Conservation (phyloP, 2,797 vertebrate genomes). For the Chelmon rostratus region DNA sequence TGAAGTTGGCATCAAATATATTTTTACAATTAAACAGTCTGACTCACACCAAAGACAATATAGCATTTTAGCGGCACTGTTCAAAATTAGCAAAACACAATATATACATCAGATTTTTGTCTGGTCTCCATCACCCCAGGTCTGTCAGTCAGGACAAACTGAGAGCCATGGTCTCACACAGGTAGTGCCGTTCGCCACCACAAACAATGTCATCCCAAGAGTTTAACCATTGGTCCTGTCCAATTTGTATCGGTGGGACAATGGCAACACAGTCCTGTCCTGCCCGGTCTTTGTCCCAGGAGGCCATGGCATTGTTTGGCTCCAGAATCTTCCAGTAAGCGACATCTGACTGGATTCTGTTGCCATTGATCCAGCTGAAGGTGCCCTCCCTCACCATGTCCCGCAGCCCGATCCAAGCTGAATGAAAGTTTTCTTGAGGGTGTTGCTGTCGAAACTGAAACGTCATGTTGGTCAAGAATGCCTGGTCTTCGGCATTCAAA, state of each 20-base stretch:
- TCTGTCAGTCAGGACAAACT: not conserved
- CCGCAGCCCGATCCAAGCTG: slow-evolving; percentile 36
- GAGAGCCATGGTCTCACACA: slow-evolving; percentile 13
- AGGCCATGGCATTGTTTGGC: slow-evolving; percentile 23
- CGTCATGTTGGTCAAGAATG: slow-evolving; percentile 27
- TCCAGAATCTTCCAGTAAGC: not conserved
- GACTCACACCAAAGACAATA: not conserved
- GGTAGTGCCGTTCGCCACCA: not conserved
- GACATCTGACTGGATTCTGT: rapidly evolving
- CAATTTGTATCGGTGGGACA: rapidly evolving
- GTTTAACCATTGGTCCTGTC: not conserved
- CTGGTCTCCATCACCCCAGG: not conserved
- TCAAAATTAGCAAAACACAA: not conserved
- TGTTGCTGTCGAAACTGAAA: not conserved
- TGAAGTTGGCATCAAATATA: not conserved
- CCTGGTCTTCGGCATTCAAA: not conserved
- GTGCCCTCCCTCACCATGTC: slow-evolving; percentile 22
- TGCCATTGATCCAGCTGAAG: slow-evolving; percentile 9
- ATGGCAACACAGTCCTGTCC: slow-evolving; percentile 46
- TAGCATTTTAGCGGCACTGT: not conserved
- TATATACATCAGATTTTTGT: not conserved
- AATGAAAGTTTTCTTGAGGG: not conserved
- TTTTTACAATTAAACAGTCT: not conserved
- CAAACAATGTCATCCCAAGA: slow-evolving; percentile 29
- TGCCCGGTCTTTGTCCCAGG: not conserved